Evolutionary conservation across 2,888 invertebrate species (phyloP).

Genomic region (Pristionchus fissidentatus): DNA sequence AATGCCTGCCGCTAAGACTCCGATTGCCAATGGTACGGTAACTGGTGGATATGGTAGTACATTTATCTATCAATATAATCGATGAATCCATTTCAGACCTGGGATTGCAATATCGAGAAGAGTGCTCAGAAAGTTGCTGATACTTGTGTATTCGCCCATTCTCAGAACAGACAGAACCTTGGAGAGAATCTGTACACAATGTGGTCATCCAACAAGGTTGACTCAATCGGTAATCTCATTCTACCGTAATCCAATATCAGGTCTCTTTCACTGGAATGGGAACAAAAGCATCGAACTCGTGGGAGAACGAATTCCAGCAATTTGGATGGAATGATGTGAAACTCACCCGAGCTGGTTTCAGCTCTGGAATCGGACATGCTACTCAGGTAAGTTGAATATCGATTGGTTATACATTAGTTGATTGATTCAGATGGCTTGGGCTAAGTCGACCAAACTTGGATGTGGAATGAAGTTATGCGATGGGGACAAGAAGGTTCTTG

Average conservation of each 20-base stretch:
- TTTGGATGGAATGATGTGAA: constrained; percentile 30
- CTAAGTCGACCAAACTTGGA: constrained; percentile 38
- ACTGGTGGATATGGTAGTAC: too few species aligned
- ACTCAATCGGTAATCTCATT: too few species aligned
- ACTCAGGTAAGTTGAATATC: not conserved
- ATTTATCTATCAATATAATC: too few species aligned
- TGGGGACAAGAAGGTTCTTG: constrained; percentile 1
- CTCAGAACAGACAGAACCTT: not conserved
- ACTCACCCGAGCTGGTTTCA: constrained; percentile 7
- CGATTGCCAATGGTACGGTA: too few species aligned
- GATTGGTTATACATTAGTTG: not conserved
- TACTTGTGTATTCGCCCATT: constrained; percentile 16
- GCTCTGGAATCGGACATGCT: constrained; percentile 41
- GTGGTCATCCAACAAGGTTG: not conserved
- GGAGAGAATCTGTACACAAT: constrained; percentile 4
- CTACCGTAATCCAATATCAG: not conserved
- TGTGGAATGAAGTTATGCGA: constrained; percentile 30
- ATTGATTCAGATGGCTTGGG: constrained; percentile 30
- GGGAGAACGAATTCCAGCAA: constrained; percentile 44
- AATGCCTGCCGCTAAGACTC: constrained; percentile 18
- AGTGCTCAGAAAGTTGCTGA: constrained; percentile 1
- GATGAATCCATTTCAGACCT: too few species aligned
- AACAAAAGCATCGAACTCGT: not conserved
- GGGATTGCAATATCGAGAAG: constrained; percentile 10
- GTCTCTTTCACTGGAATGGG: constrained; percentile 22